Base-by-base conservation (phyloP, 2,888 invertebrate species). In the Sminthurinus aureus region DNA sequence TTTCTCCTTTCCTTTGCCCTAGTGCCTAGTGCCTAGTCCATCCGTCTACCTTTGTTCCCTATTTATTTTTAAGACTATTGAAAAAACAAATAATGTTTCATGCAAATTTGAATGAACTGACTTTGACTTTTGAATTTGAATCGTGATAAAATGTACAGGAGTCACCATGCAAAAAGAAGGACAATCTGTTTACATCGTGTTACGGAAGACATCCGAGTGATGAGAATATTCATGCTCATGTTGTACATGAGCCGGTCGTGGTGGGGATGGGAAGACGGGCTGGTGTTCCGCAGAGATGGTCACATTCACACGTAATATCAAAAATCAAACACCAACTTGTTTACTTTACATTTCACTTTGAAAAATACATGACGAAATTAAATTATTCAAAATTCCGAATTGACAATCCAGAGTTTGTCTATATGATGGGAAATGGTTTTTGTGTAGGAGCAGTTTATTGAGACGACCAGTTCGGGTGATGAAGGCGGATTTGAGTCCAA, bases 141-240 rank as follows among this genome's bases (percentile, higher is more conserved):
- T n/a, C n/a, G n/a, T n/a, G n/a, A n/a, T n/a, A n/a, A n/a, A n/a
- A n/a, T n/a, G 18, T 64, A 75, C 50, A 87, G 87, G 87, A 86
- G 80, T 86, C 85, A 83, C 87, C 87, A 15, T 87, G 87, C 75
- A 88, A 88, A 81, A 88, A 88, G 76, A 80, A 86, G 78, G 87
- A 86, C 89, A 95, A 95, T 88, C 93, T 96, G 89, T 91, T 96
- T 89, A 96, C 96, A 89, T 96, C 95, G 86, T 96, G 96, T 91
- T 96, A 96, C 89, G 87, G 87, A 22, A 93, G 96, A 87, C 93
- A 95, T 89, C 94, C 96, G 88, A 96, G 96, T 89, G 96, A 96
- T 91, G 96, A 96, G 91, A 96, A 96, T 90, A 51, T 82, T 71
- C 83, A 78, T 66, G 52, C 12, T 15, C 26, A 20, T 69, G 71